Percentiles rank a stretch among this genome's conserved stretches.
These are phyloP conservation scores for Mirza zaza DNA, from an alignment of 2,113 vertebrate species.

Conservation along the genomic window DNA sequence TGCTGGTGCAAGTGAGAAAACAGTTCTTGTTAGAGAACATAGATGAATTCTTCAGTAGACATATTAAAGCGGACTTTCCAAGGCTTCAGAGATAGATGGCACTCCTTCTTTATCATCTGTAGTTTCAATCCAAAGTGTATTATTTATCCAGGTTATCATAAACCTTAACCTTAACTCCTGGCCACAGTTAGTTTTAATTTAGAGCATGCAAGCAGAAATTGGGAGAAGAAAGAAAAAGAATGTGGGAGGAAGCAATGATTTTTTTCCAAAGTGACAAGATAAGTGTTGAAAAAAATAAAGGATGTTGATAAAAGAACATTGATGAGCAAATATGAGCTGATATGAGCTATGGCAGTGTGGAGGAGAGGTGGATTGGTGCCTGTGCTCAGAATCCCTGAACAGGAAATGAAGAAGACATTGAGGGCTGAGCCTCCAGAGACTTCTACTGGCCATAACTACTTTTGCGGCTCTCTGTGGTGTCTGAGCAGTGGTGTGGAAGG, in stretches of 20 bases:
- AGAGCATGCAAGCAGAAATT: conserved; percentile 6
- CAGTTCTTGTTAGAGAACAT: neutral
- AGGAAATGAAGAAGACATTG: neutral
- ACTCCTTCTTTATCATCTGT: neutral
- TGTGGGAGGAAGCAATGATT: neutral
- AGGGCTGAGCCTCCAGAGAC: neutral
- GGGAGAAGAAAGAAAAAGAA: neutral
- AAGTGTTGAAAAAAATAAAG: conserved; percentile 1
- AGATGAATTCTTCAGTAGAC: neutral
- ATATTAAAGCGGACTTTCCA: neutral
- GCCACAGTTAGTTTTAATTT: neutral
- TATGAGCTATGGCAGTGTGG: neutral
- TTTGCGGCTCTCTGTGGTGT: neutral
- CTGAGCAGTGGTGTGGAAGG: neutral
- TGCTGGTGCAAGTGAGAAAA: neutral
- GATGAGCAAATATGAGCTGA: neutral
- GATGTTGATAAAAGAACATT: neutral
- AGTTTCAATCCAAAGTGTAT: neutral
- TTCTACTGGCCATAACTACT: neutral
- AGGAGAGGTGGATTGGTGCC: neutral
- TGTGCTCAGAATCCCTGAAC: neutral
- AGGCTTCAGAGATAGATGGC: neutral
- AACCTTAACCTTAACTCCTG: conserved; percentile 19
- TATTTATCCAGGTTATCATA: neutral
- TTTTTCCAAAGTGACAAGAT: neutral